Evolutionary conservation across 1,140 invertebrate genomes (phyloP).

Genomic region (Orussus abietinus): DNA sequence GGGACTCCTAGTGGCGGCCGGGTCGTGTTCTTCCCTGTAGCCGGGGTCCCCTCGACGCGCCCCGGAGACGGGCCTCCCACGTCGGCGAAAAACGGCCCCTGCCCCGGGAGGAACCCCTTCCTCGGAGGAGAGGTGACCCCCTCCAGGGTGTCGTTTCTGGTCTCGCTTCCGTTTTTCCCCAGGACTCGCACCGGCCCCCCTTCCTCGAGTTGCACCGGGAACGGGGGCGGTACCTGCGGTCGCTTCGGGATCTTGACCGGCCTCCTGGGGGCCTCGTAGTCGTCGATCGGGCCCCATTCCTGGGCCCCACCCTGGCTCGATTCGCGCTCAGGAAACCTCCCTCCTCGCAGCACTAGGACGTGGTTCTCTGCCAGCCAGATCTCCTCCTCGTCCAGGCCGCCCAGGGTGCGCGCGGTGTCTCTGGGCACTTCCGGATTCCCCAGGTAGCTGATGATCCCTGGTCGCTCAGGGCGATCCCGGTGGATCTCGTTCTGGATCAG

Average conservation of each 20-base stretch:
- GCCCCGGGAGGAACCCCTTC: constrained; percentile 39
- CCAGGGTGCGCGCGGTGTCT: constrained; percentile 73
- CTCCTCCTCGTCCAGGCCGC: constrained; percentile 77
- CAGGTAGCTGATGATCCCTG: constrained; percentile 77
- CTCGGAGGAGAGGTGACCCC: constrained; percentile 33
- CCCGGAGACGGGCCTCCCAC: constrained; percentile 52
- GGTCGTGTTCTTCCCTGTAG: constrained; percentile 13
- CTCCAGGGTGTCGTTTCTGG: constrained; percentile 38
- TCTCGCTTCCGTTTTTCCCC: constrained; percentile 60
- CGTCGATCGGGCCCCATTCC: constrained; percentile 75
- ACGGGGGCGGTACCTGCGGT: constrained; percentile 79
- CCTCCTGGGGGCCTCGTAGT: constrained; percentile 73
- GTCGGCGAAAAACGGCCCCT: constrained; percentile 37
- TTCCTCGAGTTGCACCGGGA: constrained; percentile 79
- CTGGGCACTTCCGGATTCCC: constrained; percentile 72
- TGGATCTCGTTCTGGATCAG: constrained; percentile 83
- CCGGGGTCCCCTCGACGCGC: constrained; percentile 16
- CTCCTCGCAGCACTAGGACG: constrained; percentile 77
- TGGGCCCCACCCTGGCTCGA: constrained; percentile 37
- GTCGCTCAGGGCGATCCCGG: constrained; percentile 61
- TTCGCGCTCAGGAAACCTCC: constrained; percentile 59
- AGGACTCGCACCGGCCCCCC: constrained; percentile 74
- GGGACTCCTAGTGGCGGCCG: constrained; percentile 31
- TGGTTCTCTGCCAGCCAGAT: constrained; percentile 89
- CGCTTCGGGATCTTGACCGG: constrained; percentile 73